These are phyloP conservation scores for Aphis gossypii DNA, from an alignment of 1,140 invertebrate species.

Conservation along the genomic window DNA sequence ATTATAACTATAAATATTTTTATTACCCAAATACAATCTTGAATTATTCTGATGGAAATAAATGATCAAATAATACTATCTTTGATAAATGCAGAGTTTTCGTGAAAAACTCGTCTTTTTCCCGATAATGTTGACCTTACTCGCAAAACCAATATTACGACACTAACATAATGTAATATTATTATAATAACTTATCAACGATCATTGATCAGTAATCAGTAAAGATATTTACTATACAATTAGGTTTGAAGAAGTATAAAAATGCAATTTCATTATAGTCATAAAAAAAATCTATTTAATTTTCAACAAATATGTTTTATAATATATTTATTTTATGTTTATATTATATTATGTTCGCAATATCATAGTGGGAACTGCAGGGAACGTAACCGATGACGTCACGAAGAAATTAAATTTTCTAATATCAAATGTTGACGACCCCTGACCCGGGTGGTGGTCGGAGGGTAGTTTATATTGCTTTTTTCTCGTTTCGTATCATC, in stretches of 20 bases:
- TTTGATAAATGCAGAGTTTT: background rate
- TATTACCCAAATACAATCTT: background rate
- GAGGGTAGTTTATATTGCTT: constrained; percentile 54
- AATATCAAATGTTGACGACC: constrained; percentile 45
- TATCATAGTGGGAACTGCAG: background rate
- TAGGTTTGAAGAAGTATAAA: background rate
- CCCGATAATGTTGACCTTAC: background rate
- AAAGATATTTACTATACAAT: background rate
- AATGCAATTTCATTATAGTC: background rate
- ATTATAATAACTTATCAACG: background rate
- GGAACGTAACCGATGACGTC: constrained; percentile 6
- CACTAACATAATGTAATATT: background rate
- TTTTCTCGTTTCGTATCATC: constrained; percentile 47
- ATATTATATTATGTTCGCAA: background rate
- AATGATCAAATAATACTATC: constrained; percentile 3
- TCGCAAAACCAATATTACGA: background rate
- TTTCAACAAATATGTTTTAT: background rate
- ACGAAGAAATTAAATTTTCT: constrained; percentile 25
- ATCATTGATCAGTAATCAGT: constrained; percentile 6
- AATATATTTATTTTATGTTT: constrained; percentile 13
- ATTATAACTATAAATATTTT: background rate
- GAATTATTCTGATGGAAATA: background rate
- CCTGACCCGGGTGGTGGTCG: constrained; percentile 22
- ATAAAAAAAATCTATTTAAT: constrained; percentile 23
- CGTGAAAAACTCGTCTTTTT: background rate